Evolutionary conservation across 2,113 vertebrate genomes (phyloP), one percentile per base, ranked within the genome.

Genomic region (Pedionomus torquatus): DNA sequence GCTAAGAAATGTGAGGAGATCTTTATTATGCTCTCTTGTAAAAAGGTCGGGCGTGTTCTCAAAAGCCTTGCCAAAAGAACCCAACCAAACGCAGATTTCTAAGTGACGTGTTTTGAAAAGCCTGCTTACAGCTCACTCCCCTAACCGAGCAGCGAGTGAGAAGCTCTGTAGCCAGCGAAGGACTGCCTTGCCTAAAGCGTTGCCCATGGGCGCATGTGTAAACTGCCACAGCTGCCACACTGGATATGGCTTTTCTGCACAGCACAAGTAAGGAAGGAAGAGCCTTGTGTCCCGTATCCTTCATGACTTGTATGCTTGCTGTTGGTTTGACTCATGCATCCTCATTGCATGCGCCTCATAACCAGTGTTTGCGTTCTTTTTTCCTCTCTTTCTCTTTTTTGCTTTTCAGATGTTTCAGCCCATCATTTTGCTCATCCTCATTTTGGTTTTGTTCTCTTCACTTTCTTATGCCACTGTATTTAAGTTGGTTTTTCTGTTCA

Each of bases 261-360:
- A 71, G 97, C 98, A 97, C 98, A 98, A 96, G 97, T 97, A 96
- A 98, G 98, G 97, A 98, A 98, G 98, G 98, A 98, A 98, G 98
- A 98, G 96, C 97, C 96, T 96, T 96, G 94, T 97, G 95, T 95
- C 96, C 95, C 64, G 89, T 98, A 97, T 98, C 98, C 97, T 98
- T 98, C 98, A 94, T 97, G 97, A 98, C 96, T 98, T 96, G 98
- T 98, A 97, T 98, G 98, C 98, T 98, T 98, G 98, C 97, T 97
- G 98, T 98, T 98, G 98, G 97, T 99, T 98, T 98, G 98, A 98
- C 97, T 98, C 99, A 98, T 97, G 98, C 98, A 98, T 99, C 98
- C 98, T 96, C 99, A 99, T 99, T 98, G 99, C 99, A 99, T 99
- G 99, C 98, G 98, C 99, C 99, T 99, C 98, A 98, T 99, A 98